Evolutionary conservation across 2,797 vertebrate species (phyloP), one percentile per base, ranked within the genome.

Genomic region (Astyanax mexicanus): DNA sequence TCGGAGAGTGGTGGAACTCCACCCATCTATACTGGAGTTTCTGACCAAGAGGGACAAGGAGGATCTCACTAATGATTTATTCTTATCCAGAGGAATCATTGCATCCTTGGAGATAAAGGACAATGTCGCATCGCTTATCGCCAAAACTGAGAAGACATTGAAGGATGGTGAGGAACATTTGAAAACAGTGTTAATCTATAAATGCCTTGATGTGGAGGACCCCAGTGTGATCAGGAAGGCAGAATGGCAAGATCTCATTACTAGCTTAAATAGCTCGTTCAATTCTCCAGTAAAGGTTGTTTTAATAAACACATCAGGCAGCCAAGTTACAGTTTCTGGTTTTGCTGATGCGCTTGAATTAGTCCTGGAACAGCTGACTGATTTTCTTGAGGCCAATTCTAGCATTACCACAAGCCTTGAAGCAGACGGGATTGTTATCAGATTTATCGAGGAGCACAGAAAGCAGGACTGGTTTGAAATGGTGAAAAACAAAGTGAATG

Each of bases 321-420:
- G 25, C 7, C 25, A 90, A 79, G 87, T 97, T 0, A 77, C 91
- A 1, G 84, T 97, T 57, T 84, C 88, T 60, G 97, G 97, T 11
- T 86, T 84, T 73, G 84, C 80, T 60, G 80, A 78, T 4, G 25
- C 19, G 0, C 93, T 96, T 0, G 12, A 4, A 3, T 69, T 80
- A 7, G 86, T 88, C 42, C 60, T 85, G 44, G 2, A 21, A 15
- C 23, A 85, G 21, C 81, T 98, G 58, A 71, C 10, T 1, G 52
- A 85, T 35, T 97, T 95, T 83, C 19, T 96, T 67, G 83, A 80
- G 12, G 87, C 86, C 84, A 92, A 96, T 65, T 88, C 85, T 42
- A 1, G 81, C 0, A 12, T 92, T 3, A 80, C 92, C 81, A 89
- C 89, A 83, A 73, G 54, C 17, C 61, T 95, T 15, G 57, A 58